A percentile compares a stretch with the other conserved stretches of the same genome.
These are phyloP conservation scores for Yoshiicerus persimilis DNA, from an alignment of 1,140 invertebrate genomes.

Conservation along the genomic window DNA sequence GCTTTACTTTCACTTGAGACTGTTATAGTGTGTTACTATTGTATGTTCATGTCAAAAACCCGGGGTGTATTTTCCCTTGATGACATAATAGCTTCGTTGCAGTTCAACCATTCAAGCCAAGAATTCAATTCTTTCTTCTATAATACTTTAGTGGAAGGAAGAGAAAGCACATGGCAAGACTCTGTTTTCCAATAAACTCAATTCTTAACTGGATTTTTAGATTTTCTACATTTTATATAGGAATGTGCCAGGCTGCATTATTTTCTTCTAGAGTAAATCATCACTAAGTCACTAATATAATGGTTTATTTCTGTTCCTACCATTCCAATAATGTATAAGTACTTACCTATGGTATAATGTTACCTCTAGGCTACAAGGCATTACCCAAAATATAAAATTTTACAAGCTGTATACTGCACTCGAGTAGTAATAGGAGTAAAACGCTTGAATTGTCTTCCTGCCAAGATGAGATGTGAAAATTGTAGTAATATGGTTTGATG, in stretches of 20 bases:
- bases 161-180: background rate
- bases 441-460: background rate
- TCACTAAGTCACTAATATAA: too few relatives aligned
- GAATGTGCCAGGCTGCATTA: background rate
- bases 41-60: background rate
- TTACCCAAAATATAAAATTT: too few relatives aligned
- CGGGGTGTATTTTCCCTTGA: background rate
- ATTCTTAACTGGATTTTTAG: background rate
- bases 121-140: background rate
- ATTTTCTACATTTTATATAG: background rate
- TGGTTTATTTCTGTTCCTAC: too few relatives aligned
- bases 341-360: too few relatives aligned
- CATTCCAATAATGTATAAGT: too few relatives aligned
- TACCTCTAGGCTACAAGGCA: too few relatives aligned
- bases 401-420: background rate
- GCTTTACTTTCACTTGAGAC: background rate
- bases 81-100: background rate
- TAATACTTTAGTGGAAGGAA: background rate
- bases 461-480: background rate
- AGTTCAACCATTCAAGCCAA: background rate
- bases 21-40: background rate
- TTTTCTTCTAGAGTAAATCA: too few relatives aligned
- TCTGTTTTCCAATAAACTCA: background rate
- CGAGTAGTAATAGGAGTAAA: background rate
- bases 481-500: background rate